A percentile compares a stretch with the other conserved stretches of the same genome.
These are phyloP conservation scores for Malachius bipustulatus DNA, from an alignment of 2,888 invertebrate genomes.

Conservation along the genomic window DNA sequence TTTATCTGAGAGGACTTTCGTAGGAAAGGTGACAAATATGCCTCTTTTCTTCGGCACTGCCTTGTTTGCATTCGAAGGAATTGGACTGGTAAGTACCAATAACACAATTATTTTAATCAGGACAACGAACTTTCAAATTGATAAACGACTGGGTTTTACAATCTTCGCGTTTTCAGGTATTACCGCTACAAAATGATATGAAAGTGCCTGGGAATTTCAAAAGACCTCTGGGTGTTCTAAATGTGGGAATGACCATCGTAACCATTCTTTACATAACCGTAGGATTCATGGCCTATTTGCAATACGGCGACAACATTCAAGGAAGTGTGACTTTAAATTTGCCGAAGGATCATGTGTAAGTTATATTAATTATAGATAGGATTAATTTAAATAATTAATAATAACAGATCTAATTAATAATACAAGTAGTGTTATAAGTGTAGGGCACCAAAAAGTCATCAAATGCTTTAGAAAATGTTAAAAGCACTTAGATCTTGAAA, in stretches of 20 bases:
- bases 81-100: conserved; percentile 59
- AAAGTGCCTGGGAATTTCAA: conserved; percentile 63
- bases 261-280: conserved; percentile 64
- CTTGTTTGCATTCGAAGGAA: conserved; percentile 94
- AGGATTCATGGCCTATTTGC: conserved; percentile 79
- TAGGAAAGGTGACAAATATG: conserved; percentile 47
- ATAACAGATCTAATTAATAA: too few species aligned
- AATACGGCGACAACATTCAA: conserved; percentile 69
- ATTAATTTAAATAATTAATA: too few species aligned
- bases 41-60: conserved; percentile 94
- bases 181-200: conserved; percentile 92
- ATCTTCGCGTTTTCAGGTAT: conserved; percentile 51
- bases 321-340: conserved; percentile 87
- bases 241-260: conserved; percentile 78
- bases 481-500: too few species aligned
- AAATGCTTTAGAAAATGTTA: too few species aligned
- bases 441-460: too few species aligned
- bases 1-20: conserved; percentile 44
- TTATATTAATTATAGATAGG: too few species aligned
- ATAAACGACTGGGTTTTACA: neutral
- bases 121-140: neutral
- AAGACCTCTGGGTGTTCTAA: conserved; percentile 72
- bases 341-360: conserved; percentile 47
- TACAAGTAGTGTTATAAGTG: too few species aligned
- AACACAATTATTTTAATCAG: neutral